Conservation (phyloP, 2,888 invertebrate species). For the Noctua janthina region DNA sequence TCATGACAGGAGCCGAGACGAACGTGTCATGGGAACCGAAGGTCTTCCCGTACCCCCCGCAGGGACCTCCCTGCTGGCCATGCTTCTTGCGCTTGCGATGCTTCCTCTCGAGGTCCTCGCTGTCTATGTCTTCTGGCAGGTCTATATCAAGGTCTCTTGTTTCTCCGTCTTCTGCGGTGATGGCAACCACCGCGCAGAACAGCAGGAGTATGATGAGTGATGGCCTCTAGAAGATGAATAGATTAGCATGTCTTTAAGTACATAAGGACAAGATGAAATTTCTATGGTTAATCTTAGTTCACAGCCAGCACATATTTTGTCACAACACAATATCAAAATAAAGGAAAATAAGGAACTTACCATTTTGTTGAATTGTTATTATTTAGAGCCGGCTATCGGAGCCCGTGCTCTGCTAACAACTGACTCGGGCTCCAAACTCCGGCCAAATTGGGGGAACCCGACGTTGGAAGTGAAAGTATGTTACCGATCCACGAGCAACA, state of each 20-base stretch:
- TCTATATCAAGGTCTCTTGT: constrained; percentile 77
- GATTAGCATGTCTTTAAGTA: constrained; percentile 23
- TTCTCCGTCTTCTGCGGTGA: constrained; percentile 71
- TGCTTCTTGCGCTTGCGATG: constrained; percentile 82
- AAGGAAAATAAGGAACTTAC: constrained; percentile 9
- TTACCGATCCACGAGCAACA: constrained; percentile 75
- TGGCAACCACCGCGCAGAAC: constrained; percentile 66
- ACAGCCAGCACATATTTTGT: background rate
- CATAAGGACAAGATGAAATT: background rate
- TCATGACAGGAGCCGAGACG: constrained; percentile 84
- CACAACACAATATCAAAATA: background rate
- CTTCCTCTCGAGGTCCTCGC: constrained; percentile 79
- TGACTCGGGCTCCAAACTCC: constrained; percentile 57
- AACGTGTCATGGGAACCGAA: constrained; percentile 82
- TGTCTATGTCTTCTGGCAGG: constrained; percentile 69
- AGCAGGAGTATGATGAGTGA: constrained; percentile 73
- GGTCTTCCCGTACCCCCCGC: constrained; percentile 78
- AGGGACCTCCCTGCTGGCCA: constrained; percentile 76
- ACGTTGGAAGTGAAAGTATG: constrained; percentile 83
- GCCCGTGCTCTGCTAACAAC: constrained; percentile 65
- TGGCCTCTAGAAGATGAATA: constrained; percentile 72
- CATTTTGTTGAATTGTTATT: constrained; percentile 48
- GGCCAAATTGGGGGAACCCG: constrained; percentile 72
- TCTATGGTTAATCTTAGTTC: background rate
- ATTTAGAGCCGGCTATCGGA: constrained; percentile 48